Evolutionary conservation across 2,113 vertebrate genomes (phyloP).

Genomic region (Pseudorasbora parva): DNA sequence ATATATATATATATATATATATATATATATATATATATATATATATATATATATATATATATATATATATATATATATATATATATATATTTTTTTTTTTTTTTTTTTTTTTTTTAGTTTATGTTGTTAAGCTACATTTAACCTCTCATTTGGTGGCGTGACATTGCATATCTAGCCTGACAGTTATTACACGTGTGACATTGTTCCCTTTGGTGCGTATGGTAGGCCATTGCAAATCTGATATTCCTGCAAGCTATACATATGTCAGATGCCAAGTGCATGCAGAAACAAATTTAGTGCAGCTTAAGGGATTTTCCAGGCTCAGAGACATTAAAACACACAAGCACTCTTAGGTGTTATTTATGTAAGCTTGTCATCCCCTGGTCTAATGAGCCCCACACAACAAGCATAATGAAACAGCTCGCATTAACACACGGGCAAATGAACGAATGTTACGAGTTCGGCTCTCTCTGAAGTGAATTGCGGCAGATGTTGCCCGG

Average conservation of each 20-base stretch:
- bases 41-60: no score
- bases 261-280: constrained; percentile 17
- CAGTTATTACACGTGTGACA: neutral
- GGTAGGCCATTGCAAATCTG: neutral
- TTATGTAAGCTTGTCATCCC: constrained; percentile 74
- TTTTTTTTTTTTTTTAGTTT: no score
- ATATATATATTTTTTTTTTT: no score
- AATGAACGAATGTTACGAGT: constrained; percentile 70
- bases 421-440: constrained; percentile 71
- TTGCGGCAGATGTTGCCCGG: constrained; percentile 71
- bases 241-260: neutral
- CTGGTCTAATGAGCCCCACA: constrained; percentile 74
- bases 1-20: no score
- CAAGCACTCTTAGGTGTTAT: constrained; percentile 68
- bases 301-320: constrained; percentile 60
- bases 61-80: no score
- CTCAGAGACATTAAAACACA: constrained; percentile 64
- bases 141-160: neutral
- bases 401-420: constrained; percentile 69
- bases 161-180: neutral
- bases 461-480: constrained; percentile 64
- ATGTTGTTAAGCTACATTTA: no score
- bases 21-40: no score
- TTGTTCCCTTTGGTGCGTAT: neutral
- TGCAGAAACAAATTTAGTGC: constrained; percentile 48